phyloP scores from a whole-genome alignment of 2,113 vertebrate genomes.

The Macaca mulatta region DNA sequence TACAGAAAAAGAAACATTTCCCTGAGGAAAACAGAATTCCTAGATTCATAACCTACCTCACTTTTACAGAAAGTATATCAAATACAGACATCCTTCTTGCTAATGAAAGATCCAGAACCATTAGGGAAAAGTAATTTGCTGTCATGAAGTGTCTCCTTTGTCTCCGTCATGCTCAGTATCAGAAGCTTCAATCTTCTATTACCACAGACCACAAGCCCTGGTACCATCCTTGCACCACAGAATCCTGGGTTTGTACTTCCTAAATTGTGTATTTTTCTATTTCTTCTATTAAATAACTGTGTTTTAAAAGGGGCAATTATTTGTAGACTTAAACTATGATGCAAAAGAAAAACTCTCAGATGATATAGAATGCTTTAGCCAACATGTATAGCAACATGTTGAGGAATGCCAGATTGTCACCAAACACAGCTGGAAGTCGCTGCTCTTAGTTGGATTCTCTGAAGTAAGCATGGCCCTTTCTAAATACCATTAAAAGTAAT shows the following conservation, averaged over 20 bases:
- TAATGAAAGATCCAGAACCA: background rate
- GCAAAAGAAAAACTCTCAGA: conserved; percentile 25
- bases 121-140: background rate
- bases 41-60: background rate
- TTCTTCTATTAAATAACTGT: conserved; percentile 1
- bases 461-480: conserved; percentile 17
- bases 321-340: conserved; percentile 1
- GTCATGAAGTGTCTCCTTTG: background rate
- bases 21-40: background rate
- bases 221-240: background rate
- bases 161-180: background rate
- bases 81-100: background rate
- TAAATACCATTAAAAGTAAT: conserved; percentile 24
- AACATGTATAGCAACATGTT: background rate
- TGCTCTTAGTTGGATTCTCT: background rate
- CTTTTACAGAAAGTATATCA: background rate
- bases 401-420: conserved; percentile 39
- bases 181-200: background rate
- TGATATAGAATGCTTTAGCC: background rate
- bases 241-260: background rate
- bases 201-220: background rate
- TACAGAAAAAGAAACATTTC: background rate
- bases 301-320: conserved; percentile 11
- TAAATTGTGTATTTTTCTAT: conserved; percentile 19
- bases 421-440: background rate